Evolutionary conservation across 1,140 invertebrate species (phyloP).

Genomic region (Venturia canescens): DNA sequence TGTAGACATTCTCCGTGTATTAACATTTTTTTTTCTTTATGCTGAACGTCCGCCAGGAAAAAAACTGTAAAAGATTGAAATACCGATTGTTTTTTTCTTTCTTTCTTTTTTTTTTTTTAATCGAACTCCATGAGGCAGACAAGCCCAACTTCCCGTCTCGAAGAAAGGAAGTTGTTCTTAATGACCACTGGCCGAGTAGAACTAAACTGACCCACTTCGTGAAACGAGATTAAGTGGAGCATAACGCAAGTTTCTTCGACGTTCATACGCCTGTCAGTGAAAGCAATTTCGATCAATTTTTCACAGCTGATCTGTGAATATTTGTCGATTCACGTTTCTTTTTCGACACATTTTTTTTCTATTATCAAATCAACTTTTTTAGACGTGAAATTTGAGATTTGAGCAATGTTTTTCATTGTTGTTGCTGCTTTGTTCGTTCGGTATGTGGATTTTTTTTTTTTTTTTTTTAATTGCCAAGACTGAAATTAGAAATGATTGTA

Average conservation of each 20-base stretch:
- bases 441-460: background rate
- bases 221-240: slow-evolving; percentile 50
- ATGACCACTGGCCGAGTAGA: slow-evolving; percentile 31
- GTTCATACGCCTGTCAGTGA: slow-evolving; percentile 27
- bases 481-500: no score
- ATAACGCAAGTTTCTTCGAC: slow-evolving; percentile 36
- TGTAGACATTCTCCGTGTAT: background rate
- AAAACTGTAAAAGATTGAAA: background rate
- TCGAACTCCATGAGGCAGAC: background rate
- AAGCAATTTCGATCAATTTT: slow-evolving; percentile 24
- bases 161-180: slow-evolving; percentile 40
- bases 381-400: background rate
- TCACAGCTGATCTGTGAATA: slow-evolving; percentile 16
- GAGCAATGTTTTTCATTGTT: background rate
- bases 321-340: background rate
- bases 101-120: background rate
- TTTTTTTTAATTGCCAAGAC: no score
- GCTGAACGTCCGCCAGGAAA: background rate
- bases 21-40: background rate
- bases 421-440: background rate
- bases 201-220: slow-evolving; percentile 48
- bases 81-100: background rate
- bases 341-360: background rate
- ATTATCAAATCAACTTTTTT: background rate
- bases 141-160: slow-evolving; percentile 4